These are phyloP conservation scores for Epizoanthus ramosus DNA, from an alignment of 92 coral and sea anemone species.

Conservation along the genomic window DNA sequence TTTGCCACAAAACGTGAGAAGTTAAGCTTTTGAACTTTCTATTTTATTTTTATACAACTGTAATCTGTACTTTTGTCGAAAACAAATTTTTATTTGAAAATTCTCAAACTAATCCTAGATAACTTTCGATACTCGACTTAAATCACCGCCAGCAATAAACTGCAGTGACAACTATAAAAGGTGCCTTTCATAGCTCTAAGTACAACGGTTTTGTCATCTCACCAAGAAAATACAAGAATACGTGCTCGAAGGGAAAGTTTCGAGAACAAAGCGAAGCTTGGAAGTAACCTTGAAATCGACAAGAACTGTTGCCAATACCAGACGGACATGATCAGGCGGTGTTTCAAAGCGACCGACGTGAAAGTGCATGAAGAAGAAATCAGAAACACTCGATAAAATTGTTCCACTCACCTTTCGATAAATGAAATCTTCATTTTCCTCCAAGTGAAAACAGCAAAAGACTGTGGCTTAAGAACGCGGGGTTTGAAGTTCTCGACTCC, in stretches of 20 bases:
- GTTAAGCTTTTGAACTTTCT: too few species aligned
- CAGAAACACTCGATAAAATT: slow-evolving; percentile 2
- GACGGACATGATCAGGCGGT: slow-evolving; percentile 25
- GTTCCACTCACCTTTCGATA: slow-evolving; percentile 24
- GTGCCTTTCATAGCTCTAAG: too few species aligned
- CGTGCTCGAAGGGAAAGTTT: slow-evolving; percentile 15
- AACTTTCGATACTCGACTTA: too few species aligned
- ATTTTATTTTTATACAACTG: too few species aligned
- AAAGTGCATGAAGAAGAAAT: slow-evolving; percentile 18
- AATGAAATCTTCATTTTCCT: slow-evolving; percentile 29
- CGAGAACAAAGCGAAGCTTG: slow-evolving; percentile 5
- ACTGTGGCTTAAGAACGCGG: slow-evolving; percentile 31
- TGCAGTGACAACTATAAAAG: too few species aligned
- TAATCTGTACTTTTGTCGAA: too few species aligned
- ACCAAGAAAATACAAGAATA: slow-evolving; percentile 27
- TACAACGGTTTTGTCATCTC: slow-evolving; percentile 19
- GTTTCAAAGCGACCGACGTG: slow-evolving; percentile 34
- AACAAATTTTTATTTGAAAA: too few species aligned
- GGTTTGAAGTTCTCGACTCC: slow-evolving; percentile 24
- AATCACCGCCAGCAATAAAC: too few species aligned
- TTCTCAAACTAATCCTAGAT: too few species aligned
- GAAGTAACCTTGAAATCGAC: slow-evolving; percentile 21
- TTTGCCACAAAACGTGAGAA: not conserved
- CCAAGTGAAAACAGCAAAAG: slow-evolving; percentile 24
- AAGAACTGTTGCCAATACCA: slow-evolving; percentile 34